A percentile compares a stretch with the other conserved stretches of the same genome.
phyloP scores from a whole-genome alignment of 1,140 invertebrate species.

The Homalodisca vitripennis region DNA sequence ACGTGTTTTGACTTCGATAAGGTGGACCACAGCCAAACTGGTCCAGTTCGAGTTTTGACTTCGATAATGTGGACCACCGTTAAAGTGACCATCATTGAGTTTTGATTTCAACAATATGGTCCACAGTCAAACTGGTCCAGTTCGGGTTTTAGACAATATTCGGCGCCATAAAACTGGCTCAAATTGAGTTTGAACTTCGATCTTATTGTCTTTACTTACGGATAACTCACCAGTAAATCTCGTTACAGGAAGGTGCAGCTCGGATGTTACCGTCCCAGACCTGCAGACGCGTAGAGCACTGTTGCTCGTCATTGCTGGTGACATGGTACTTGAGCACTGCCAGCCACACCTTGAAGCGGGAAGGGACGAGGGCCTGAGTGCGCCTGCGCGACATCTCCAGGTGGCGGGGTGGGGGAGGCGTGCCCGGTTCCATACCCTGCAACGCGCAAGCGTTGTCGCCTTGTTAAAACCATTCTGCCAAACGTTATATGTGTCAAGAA shows the following conservation, averaged over 20 bases:
- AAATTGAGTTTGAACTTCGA: too few species aligned
- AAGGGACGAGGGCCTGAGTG: slow-evolving; percentile 53
- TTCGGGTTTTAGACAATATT: too few species aligned
- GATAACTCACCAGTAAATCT: slow-evolving; percentile 72
- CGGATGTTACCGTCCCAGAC: slow-evolving; percentile 81
- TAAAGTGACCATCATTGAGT: too few species aligned
- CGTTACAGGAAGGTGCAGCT: slow-evolving; percentile 72
- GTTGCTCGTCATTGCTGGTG: slow-evolving; percentile 54
- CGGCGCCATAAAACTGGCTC: too few species aligned
- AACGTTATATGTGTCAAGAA: not conserved
- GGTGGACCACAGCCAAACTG: too few species aligned
- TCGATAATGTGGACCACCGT: too few species aligned
- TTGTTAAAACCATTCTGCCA: too few species aligned
- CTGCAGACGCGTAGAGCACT: slow-evolving; percentile 74
- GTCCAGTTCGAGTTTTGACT: too few species aligned
- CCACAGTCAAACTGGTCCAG: too few species aligned
- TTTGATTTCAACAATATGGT: too few species aligned
- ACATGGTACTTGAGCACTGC: slow-evolving; percentile 86
- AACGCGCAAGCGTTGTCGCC: not conserved
- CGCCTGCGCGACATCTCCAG: slow-evolving; percentile 48
- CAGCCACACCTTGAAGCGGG: slow-evolving; percentile 77
- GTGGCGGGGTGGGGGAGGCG: slow-evolving; percentile 42
- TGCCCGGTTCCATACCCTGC: slow-evolving; percentile 38
- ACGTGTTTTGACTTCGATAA: too few species aligned
- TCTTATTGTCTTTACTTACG: too few species aligned